Base-by-base conservation (phyloP, 2,797 vertebrate genomes). In the Percopsis omiscomaycus region DNA sequence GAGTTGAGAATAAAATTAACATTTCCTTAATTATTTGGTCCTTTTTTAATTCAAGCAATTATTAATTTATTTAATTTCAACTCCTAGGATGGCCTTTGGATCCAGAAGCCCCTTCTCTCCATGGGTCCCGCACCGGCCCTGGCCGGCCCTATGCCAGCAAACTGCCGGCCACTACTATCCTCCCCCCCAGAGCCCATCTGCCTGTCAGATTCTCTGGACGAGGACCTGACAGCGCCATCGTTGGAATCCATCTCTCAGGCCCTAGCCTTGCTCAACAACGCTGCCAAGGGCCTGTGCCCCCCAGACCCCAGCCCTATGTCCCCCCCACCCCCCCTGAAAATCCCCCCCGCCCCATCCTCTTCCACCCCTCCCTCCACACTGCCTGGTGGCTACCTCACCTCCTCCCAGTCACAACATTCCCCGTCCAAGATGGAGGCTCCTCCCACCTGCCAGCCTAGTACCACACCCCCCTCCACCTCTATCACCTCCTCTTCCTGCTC, bases 241-340 rank as follows among this genome's bases (percentile, higher is more conserved):
- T 78, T 97, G 70, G 97, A 98, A 85, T 95, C 96, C 62, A 94
- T 98, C 82, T 97, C 96, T 27, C 95, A 97, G 78, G 95, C 94
- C 54, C 88, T 98, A 59, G 94, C 95, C 58, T 92, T 94, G 85
- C 95, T 97, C 37, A 95, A 95, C 85, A 96, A 90, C n/a, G 94
- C 94, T 4, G 92, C 94, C 81, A 97, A 96, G 86, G 93, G 92
- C 60, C 90, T 94, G 71, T 69, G 91, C 61, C 79, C 83, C 12
- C 79, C 83, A 22, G 65, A 88, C 94, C 22, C 91, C 37, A 78
- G 89, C 75, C 90, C 94, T 67, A 22, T 22, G n/a, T 83, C 84
- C 2, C 82, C 89, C 59, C 90, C 90, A 55, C 93, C 92, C 8
- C 91, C 92, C 66, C 93, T 93, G 0, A 96, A 98, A 88, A 95